A percentile compares a stretch with the other conserved stretches of the same genome.
Evolutionary conservation across 2,888 invertebrate species (phyloP).

Genomic region (Mythimna impura): DNA sequence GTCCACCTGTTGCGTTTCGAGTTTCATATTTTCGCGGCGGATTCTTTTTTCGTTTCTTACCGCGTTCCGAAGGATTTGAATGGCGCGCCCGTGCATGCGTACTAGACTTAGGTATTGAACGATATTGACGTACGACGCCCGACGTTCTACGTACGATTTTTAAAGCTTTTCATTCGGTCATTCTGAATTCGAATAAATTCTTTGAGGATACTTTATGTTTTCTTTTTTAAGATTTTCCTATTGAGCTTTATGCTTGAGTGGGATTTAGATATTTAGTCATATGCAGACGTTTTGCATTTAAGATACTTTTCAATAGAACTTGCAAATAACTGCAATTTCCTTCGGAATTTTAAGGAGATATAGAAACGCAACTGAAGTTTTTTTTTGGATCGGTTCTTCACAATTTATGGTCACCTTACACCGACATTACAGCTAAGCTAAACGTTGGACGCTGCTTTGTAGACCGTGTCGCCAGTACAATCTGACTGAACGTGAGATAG

Average conservation of each 20-base stretch:
- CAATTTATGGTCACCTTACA: too few relatives aligned
- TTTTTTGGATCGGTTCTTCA: too few relatives aligned
- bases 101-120: conserved; percentile 83
- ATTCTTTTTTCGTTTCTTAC: conserved; percentile 87
- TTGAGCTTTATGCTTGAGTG: conserved; percentile 5
- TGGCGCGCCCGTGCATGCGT: conserved; percentile 85
- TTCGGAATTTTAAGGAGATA: too few relatives aligned
- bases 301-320: neutral
- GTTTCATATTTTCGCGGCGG: conserved; percentile 86
- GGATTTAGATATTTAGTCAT: neutral
- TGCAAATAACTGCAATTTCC: neutral
- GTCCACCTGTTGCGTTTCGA: conserved; percentile 88
- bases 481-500: too few relatives aligned
- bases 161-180: conserved; percentile 68
- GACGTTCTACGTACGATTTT: conserved; percentile 76
- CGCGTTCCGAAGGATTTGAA: conserved; percentile 84
- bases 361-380: too few relatives aligned
- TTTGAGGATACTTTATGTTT: conserved; percentile 16
- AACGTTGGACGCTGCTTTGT: too few relatives aligned
- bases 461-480: too few relatives aligned
- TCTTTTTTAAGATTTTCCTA: conserved; percentile 8
- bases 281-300: neutral
- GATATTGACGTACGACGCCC: conserved; percentile 77
- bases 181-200: conserved; percentile 63
- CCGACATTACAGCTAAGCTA: too few relatives aligned